Base-by-base conservation (phyloP, 30 jellyfish, hydroid and myxozoan genomes). In the Cassiopea xamachana region DNA sequence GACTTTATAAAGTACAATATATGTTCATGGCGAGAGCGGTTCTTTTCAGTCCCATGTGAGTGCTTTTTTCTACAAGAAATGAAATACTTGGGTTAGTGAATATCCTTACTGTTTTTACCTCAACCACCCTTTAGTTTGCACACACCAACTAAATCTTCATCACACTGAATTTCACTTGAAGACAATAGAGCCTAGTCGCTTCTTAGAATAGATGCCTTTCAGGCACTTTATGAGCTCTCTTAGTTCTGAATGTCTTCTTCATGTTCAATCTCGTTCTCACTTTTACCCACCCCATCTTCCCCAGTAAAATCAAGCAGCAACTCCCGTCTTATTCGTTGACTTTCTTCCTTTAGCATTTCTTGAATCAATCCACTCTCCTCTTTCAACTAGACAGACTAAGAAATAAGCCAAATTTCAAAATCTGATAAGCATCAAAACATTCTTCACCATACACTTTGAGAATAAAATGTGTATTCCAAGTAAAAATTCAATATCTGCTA, bases 271-370 rank as follows among this genome's bases (percentile, higher is more conserved):
- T n/a, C 16, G 10, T 50, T 1, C 71, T 46, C 75, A 12, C 19
- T 50, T 12, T 55, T 14, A 10, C 72, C 84, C 60, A 9, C 69
- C 17, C 58, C 60, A n/a, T 64, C 68, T 1, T 45, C 64, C 47
- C 69, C 89, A 19, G 82, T 87, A 59, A 90, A 83, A 64, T 72
- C 91, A 1, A 76, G 84, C 48, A 82, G 70, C 7, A 90, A 48
- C 69, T 90, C 92, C 1, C 77, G 17, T 58, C 97, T 87, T 50
- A 90, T 74, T 75, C 89, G 62, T 80, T 82, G 67, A 64, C 97
- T 82, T 64, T 90, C 97, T 50, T 90, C 97, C 78, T 83, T 85
- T 27, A 90, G 60, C 7, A 90, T 83, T 51, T 90, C 90, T 71
- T 75, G 93, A 48, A 69, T 87, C 1, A 90, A 80, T 39, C 45